Base-by-base conservation (phyloP, 1,140 invertebrate species). In the Lordiphosa stackelbergi region DNA sequence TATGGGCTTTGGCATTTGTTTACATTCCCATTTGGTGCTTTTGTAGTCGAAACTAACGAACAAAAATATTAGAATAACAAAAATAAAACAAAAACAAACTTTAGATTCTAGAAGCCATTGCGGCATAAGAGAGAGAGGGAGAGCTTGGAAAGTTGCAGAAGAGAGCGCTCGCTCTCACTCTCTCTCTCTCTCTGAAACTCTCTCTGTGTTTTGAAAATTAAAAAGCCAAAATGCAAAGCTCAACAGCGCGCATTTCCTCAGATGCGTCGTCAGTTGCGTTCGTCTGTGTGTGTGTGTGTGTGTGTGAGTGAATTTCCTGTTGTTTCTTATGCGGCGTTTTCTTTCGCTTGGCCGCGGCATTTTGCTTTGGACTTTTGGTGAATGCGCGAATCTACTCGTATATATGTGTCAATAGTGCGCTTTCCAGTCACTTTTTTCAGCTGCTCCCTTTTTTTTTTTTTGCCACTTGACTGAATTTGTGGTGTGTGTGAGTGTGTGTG, bases 371-470 rank as follows among this genome's bases (percentile, higher is more conserved):
- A 34, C 43, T 46, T 28, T 6, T 13, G 34, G 34, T 68, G 54
- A 72, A 66, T 75, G 71, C 75, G 78, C 79, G 74, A 85, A 86
- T 86, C 6, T 8, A 8, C 28, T 31, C 28, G 28, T 31, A 71
- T 86, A 86, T 86, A 28, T 46, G 43, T 46, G 85, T 86, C 85
- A 86, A 86, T 86, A 85, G 85, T 86, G 85, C 85, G 85, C 79
- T 86, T 86, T 86, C 85, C 85, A 86, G 77, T 73, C 40, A 56
- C 38, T 51, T 16, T 41, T 22, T 35, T 28, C 52, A 59, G 66
- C 71, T 83, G 66, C 54, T 69, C 66, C 70, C 69, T 66, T 19
- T 19, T 19, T 75, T 66, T 75, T 65, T 71, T 62, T 53, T 79
- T 71, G 71, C 68, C 77, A 83, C 77, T 81, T 81, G 77, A 81